Conservation (phyloP, 2,113 vertebrate species). For the Sprattus sprattus region DNA sequence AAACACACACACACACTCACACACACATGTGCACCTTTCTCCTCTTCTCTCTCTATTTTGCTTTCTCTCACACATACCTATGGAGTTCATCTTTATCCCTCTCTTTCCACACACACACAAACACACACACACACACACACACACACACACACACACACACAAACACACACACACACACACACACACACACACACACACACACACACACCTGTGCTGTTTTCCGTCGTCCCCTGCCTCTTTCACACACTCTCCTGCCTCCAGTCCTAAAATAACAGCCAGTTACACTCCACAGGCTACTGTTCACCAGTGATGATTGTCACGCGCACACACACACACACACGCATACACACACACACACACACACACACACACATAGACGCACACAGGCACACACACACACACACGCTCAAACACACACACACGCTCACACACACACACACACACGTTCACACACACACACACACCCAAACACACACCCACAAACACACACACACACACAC, state of each 20-base stretch:
- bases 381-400: too few species aligned
- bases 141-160: neutral
- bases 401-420: too few species aligned
- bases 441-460: neutral
- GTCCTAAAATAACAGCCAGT: slow-evolving; percentile 40
- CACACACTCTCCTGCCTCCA: slow-evolving; percentile 36
- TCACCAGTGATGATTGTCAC: slow-evolving; percentile 28
- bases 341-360: slow-evolving; percentile 20
- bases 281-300: slow-evolving; percentile 24
- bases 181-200: neutral
- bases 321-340: slow-evolving; percentile 31
- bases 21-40: too few species aligned
- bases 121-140: neutral
- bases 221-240: neutral
- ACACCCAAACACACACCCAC: slow-evolving; percentile 19
- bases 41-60: too few species aligned
- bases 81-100: neutral
- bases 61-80: too few species aligned
- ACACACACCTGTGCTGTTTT: neutral
- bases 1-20: too few species aligned
- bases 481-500: neutral
- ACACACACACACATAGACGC: neutral
- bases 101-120: too few species aligned
- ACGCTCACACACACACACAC: too few species aligned
- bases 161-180: neutral